Evolutionary conservation across 2,113 vertebrate genomes (phyloP).

Genomic region (Nothoprocta pentlandii): DNA sequence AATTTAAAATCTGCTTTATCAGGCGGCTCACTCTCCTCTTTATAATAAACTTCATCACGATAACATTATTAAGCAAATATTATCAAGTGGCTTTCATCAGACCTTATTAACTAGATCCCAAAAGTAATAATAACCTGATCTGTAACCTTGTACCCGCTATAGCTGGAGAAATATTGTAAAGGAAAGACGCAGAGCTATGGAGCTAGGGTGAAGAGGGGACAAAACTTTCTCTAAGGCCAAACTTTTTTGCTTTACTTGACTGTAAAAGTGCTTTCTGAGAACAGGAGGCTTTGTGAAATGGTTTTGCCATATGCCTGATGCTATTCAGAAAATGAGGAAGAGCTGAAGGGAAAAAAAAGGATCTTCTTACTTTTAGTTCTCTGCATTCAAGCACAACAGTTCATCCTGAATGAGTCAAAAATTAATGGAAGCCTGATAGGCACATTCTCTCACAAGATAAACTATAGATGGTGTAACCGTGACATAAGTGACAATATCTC

Average conservation of each 20-base stretch:
- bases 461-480: not conserved
- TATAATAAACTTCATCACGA: slow-evolving; percentile 47
- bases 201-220: not conserved
- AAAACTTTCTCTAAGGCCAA: not conserved
- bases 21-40: slow-evolving; percentile 37
- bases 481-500: not conserved
- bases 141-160: not conserved
- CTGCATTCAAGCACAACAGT: not conserved
- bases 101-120: not conserved
- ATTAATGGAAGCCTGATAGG: not conserved
- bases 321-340: not conserved
- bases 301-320: not conserved
- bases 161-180: not conserved
- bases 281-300: not conserved
- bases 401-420: not conserved
- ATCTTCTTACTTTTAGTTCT: not conserved
- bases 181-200: not conserved
- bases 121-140: slow-evolving; percentile 11
- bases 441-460: not conserved
- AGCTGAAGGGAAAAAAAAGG: not conserved
- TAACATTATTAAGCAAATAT: slow-evolving; percentile 56
- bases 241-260: not conserved
- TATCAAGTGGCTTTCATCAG: slow-evolving; percentile 17
- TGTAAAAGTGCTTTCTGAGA: not conserved
- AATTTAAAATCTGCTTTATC: slow-evolving; percentile 38